Conservation (phyloP, 2,797 vertebrate species). For the Anomalospiza imberbis region DNA sequence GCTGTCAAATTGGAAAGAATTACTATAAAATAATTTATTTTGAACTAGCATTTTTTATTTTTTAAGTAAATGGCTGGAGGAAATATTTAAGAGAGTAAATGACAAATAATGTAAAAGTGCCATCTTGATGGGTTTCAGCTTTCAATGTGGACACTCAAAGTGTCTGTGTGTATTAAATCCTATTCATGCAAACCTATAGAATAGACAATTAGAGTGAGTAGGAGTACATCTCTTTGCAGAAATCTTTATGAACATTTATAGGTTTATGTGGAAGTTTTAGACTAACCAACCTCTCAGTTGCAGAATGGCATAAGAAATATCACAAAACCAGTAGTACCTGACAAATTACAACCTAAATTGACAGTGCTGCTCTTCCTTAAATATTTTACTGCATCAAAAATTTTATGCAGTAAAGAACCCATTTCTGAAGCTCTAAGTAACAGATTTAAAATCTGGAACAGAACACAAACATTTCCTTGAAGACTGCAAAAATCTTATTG, state of each 20-base stretch:
- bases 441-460: neutral
- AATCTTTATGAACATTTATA: neutral
- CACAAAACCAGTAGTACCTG: neutral
- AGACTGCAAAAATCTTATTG: neutral
- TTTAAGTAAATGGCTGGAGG: neutral
- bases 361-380: neutral
- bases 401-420: neutral
- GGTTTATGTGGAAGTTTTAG: neutral
- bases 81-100: neutral
- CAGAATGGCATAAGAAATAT: neutral
- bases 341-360: neutral
- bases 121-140: neutral
- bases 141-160: neutral
- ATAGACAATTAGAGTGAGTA: neutral
- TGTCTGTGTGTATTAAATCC: neutral
- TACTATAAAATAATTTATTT: neutral
- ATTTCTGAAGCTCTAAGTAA: neutral
- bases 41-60: neutral
- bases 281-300: neutral
- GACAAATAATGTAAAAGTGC: neutral
- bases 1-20: neutral
- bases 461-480: neutral
- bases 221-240: neutral
- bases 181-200: neutral
- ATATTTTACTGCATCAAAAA: neutral